phyloP scores from a whole-genome alignment of 2,797 vertebrate species.

The Galagoides demidoff region DNA sequence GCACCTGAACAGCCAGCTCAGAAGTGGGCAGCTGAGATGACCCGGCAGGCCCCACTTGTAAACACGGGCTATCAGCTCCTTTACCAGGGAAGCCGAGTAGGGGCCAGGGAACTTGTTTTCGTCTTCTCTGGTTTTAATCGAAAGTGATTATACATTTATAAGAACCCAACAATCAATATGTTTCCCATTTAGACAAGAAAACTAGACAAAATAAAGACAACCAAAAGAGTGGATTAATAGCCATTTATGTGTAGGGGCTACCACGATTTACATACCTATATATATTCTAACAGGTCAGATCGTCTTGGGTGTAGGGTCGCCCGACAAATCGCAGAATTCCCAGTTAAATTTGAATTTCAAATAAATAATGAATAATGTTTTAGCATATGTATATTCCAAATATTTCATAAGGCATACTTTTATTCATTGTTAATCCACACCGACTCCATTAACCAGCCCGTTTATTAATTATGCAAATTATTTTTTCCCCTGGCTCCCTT shows the following conservation, averaged over 20 bases:
- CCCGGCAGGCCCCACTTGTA: background rate
- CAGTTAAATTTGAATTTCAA: slow-evolving; percentile 27
- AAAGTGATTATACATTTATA: background rate
- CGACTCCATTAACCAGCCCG: background rate
- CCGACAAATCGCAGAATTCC: background rate
- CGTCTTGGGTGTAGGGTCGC: background rate
- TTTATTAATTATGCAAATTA: background rate
- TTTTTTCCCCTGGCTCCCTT: background rate
- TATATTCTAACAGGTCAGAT: slow-evolving; percentile 24
- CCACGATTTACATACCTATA: background rate
- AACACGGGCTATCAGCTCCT: background rate
- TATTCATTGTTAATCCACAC: background rate
- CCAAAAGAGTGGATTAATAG: background rate
- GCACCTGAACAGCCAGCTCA: background rate
- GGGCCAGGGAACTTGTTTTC: background rate
- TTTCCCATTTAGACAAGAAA: slow-evolving; percentile 31
- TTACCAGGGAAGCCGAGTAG: background rate
- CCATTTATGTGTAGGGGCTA: background rate
- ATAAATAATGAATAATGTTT: background rate
- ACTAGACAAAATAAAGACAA: background rate
- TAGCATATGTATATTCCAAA: background rate
- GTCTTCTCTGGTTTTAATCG: background rate
- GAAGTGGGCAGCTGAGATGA: background rate
- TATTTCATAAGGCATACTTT: background rate
- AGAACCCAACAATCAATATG: background rate